Conservation (phyloP, 1,140 invertebrate genomes). For the Bombus polaris region DNA sequence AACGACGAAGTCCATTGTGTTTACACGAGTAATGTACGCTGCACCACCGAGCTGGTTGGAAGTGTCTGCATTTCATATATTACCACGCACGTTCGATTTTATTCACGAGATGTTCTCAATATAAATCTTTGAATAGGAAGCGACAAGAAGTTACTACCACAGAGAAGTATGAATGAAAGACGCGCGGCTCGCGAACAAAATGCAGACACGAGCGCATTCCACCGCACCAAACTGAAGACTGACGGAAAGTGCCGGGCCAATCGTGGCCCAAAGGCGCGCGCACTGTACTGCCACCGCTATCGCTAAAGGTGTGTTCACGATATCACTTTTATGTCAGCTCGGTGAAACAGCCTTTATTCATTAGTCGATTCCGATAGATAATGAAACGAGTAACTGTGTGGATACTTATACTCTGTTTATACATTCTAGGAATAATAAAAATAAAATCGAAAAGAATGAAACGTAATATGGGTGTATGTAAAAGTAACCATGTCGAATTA, state of each 20-base stretch:
- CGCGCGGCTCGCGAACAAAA: slow-evolving; percentile 62
- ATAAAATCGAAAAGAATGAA: neutral
- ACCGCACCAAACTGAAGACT: slow-evolving; percentile 72
- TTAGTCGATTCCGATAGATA: slow-evolving; percentile 17
- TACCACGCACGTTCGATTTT: slow-evolving; percentile 1
- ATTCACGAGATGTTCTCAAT: slow-evolving; percentile 15
- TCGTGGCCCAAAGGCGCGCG: slow-evolving; percentile 55
- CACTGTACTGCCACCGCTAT: slow-evolving; percentile 9
- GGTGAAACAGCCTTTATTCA: neutral
- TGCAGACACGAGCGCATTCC: slow-evolving; percentile 67
- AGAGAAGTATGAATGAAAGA: slow-evolving; percentile 65
- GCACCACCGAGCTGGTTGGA: slow-evolving; percentile 36
- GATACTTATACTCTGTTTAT: neutral
- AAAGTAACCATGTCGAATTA: neutral
- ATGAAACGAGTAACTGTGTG: neutral
- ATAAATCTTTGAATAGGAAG: neutral
- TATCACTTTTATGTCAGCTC: neutral
- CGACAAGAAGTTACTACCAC: slow-evolving; percentile 44
- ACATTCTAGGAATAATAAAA: neutral
- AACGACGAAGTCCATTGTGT: slow-evolving; percentile 72
- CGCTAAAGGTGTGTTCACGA: slow-evolving; percentile 34
- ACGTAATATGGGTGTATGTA: too few relatives aligned
- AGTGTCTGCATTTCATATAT: slow-evolving; percentile 52
- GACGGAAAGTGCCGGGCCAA: slow-evolving; percentile 64
- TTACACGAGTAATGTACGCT: slow-evolving; percentile 54